These are phyloP conservation scores for Chrysocyon brachyurus DNA, from an alignment of 2,797 vertebrate species.

Conservation along the genomic window DNA sequence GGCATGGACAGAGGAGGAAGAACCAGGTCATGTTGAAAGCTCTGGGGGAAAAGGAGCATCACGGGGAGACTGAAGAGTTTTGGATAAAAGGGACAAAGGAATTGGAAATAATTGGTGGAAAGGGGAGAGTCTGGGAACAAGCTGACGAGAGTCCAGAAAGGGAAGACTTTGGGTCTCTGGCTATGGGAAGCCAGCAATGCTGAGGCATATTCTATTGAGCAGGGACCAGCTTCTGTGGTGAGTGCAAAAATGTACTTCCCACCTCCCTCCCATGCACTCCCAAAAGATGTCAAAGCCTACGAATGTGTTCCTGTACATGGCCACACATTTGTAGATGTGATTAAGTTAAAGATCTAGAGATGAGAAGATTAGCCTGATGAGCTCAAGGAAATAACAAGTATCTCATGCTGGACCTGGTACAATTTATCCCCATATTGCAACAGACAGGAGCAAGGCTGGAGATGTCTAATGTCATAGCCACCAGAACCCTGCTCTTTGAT, in stretches of 20 bases:
- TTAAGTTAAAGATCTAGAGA: not conserved
- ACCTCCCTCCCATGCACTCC: not conserved
- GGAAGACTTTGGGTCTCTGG: not conserved
- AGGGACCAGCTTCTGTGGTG: not conserved
- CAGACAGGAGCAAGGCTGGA: not conserved
- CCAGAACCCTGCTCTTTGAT: not conserved
- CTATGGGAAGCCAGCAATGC: not conserved
- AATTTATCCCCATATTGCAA: not conserved
- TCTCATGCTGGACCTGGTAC: not conserved
- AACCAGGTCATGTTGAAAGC: not conserved
- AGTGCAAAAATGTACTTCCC: not conserved
- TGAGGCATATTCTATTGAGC: not conserved
- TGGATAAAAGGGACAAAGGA: not conserved
- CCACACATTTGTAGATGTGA: not conserved
- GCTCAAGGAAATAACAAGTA: not conserved
- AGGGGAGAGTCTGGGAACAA: not conserved
- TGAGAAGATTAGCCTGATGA: not conserved
- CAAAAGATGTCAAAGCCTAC: not conserved
- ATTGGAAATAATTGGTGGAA: not conserved
- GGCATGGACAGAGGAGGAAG: not conserved
- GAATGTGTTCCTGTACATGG: not conserved
- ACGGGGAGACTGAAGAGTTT: not conserved
- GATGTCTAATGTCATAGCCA: not conserved
- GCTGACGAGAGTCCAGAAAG: not conserved
- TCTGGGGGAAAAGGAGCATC: not conserved